Evolutionary conservation across 2,888 invertebrate genomes (phyloP).

Genomic region (Malacosoma neustria): DNA sequence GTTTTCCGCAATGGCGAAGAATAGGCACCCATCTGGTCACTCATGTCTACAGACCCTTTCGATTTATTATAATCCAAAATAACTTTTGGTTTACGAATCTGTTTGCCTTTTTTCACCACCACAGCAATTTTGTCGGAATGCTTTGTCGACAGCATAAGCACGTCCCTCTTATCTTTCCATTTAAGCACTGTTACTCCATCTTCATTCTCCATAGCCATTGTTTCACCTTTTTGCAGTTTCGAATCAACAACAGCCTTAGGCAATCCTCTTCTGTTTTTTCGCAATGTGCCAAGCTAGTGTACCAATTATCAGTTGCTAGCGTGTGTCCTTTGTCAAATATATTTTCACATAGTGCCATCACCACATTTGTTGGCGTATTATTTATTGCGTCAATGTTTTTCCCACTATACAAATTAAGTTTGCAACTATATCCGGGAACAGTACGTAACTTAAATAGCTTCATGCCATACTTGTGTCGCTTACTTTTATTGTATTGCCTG

Average conservation of each 20-base stretch:
- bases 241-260: too few species aligned
- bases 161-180: neutral
- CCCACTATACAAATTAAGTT: slow-evolving; percentile 20
- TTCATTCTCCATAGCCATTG: too few species aligned
- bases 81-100: neutral
- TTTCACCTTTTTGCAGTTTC: too few species aligned
- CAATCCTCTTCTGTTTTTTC: neutral
- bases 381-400: slow-evolving; percentile 21
- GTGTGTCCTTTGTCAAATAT: slow-evolving; percentile 25
- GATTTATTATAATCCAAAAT: neutral
- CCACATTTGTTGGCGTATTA: slow-evolving; percentile 21
- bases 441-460: too few species aligned
- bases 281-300: slow-evolving; percentile 17
- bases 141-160: neutral
- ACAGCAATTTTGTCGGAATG: neutral
- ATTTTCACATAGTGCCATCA: slow-evolving; percentile 20
- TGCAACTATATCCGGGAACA: slow-evolving; percentile 20
- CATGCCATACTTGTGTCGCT: too few species aligned
- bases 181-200: neutral
- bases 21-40: slow-evolving; percentile 15
- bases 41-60: slow-evolving; percentile 9
- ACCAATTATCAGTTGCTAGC: slow-evolving; percentile 26
- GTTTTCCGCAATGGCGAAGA: slow-evolving; percentile 10
- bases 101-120: neutral
- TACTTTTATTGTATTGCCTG: too few species aligned